Base-by-base conservation (phyloP, 2,888 invertebrate species). In the Zaprionus bogoriensis region DNA sequence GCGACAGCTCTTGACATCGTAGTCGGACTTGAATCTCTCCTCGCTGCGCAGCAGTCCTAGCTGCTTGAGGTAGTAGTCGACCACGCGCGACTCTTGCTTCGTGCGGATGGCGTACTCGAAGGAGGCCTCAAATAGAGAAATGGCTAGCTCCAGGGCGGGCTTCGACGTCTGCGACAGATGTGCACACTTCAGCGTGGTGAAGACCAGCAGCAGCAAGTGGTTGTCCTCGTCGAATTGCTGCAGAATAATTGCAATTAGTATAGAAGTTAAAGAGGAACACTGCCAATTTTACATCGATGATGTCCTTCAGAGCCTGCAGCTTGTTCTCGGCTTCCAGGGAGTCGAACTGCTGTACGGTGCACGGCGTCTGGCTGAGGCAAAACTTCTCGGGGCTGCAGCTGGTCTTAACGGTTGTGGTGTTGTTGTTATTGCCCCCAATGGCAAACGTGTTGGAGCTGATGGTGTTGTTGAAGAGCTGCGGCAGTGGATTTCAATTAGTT, bases 111-210 rank as follows among this genome's bases (percentile, higher is more conserved):
- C 91, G 74, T 89, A 89, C 7, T 89, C 89, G 58, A 90, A 88
- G 1, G 89, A 86, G 51, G 90, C 88, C 48, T 86, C 82, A 60
- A 79, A 90, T 2, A 91, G 57, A 0, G 77, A 77, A 25, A 83
- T 71, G 3, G 91, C 86, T 54, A 90, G 53, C 2, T 89, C 87
- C 6, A 90, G 62, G 2, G 91, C 91, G 2, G 89, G 87, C 12
- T 72, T 59, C 0, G 90, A 91, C 3, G 82, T 60, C 46, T 88
- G 67, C 0, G 90, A 76, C 12, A 91, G 68, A 52, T 90, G 87
- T 0, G 88, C 90, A 54, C 90, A 89, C 73, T 91, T 91, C 2
- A 91, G 67, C 4, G 90, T 80, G n/a, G 90, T 89, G 36, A 89
- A 91, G n/a, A 89, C 80, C 2, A 90, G 79, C 41, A 89, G 53